These are phyloP conservation scores for Hirudo medicinalis DNA, from an alignment of 1,140 invertebrate genomes.

Conservation along the genomic window DNA sequence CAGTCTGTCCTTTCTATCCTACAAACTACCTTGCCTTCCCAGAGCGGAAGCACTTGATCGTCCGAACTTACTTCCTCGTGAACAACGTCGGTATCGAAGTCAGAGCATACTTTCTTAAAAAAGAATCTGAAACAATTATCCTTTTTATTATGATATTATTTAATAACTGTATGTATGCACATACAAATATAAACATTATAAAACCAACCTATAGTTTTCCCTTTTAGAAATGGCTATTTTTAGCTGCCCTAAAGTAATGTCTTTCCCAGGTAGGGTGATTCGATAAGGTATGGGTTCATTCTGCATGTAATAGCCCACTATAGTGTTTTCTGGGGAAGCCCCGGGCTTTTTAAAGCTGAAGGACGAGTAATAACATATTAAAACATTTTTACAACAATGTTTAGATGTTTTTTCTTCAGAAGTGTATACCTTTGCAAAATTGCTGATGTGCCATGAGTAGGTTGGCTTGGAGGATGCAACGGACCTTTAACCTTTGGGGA, in stretches of 20 bases:
- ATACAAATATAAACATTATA: background rate
- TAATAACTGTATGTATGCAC: too few species aligned
- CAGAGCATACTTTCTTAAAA: slow-evolving; percentile 81
- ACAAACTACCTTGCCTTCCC: slow-evolving; percentile 80
- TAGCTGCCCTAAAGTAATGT: slow-evolving; percentile 70
- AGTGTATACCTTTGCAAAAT: too few species aligned
- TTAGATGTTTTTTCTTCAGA: too few species aligned
- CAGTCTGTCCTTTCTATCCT: slow-evolving; percentile 32
- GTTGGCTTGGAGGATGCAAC: too few species aligned
- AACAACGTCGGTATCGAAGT: slow-evolving; percentile 66
- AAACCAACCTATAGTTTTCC: slow-evolving; percentile 73
- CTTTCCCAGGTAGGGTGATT: slow-evolving; percentile 63
- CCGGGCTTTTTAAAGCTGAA: too few species aligned
- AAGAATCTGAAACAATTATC: slow-evolving; percentile 58
- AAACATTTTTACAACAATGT: too few species aligned
- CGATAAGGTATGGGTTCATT: slow-evolving; percentile 61
- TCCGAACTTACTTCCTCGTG: slow-evolving; percentile 82
- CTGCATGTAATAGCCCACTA: slow-evolving; percentile 40
- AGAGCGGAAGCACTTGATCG: slow-evolving; percentile 67
- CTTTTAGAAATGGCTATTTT: slow-evolving; percentile 80
- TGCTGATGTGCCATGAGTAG: too few species aligned
- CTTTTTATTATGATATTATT: too few species aligned
- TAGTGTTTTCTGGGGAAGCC: slow-evolving; percentile 25
- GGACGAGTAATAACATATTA: too few species aligned
- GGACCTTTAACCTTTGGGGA: too few species aligned